Conservation (phyloP, 2,797 vertebrate species). For the Hydrophis major region DNA sequence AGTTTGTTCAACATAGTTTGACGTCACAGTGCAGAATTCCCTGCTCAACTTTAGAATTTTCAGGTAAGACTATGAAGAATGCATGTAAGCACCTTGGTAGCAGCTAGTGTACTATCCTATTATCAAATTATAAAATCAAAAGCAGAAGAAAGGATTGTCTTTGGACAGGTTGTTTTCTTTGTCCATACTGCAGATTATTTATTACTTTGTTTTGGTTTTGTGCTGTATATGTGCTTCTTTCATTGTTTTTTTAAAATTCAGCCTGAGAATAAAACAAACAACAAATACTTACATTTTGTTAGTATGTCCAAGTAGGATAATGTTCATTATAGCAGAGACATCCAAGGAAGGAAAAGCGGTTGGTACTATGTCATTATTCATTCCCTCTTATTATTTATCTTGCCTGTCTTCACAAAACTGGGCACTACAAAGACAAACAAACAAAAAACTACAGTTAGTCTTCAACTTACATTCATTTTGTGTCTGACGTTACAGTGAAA, state of each 20-base stretch:
- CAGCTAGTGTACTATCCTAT: neutral
- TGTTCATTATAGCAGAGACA: neutral
- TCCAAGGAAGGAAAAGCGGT: neutral
- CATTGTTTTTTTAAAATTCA: slow-evolving; percentile 1
- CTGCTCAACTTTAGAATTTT: neutral
- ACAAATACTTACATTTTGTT: neutral
- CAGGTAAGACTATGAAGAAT: neutral
- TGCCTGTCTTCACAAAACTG: slow-evolving; percentile 58
- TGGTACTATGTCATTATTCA: too few species aligned
- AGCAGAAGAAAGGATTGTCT: neutral
- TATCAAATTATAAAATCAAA: neutral
- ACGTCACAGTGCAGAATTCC: neutral
- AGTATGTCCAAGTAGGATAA: neutral
- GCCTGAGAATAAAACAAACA: neutral
- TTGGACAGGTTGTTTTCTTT: neutral
- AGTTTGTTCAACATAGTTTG: neutral
- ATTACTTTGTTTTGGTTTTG: neutral
- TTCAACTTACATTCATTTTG: neutral
- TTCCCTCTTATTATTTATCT: neutral
- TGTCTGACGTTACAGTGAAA: neutral
- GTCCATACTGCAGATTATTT: neutral
- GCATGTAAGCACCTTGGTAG: neutral
- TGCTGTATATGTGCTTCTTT: neutral
- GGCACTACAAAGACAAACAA: slow-evolving; percentile 24
- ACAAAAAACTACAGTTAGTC: neutral